Evolutionary conservation across 2,797 vertebrate species (phyloP).

Genomic region (Delichon dasypus): DNA sequence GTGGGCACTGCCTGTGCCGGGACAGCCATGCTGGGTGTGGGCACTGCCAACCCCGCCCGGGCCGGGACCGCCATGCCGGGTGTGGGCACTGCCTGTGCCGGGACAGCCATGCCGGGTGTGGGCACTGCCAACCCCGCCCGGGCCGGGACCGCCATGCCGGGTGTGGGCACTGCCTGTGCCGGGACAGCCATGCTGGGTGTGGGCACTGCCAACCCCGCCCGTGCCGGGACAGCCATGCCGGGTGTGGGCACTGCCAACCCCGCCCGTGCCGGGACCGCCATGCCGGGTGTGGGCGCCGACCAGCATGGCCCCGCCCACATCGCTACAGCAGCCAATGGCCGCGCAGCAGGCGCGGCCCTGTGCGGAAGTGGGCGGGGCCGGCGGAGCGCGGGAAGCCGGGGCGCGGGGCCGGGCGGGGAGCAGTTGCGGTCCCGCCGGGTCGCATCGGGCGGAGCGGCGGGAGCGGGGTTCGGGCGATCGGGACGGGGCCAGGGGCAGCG

Average conservation of each 20-base stretch:
- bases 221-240: neutral
- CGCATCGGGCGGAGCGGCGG: neutral
- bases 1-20: no score
- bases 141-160: accelerated
- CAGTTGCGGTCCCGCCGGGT: accelerated
- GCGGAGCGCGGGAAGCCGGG: neutral
- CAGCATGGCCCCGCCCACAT: accelerated
- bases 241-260: neutral
- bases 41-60: no score
- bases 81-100: no score
- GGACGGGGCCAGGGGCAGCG: no score
- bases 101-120: neutral
- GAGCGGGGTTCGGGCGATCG: neutral
- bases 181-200: accelerated
- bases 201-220: accelerated
- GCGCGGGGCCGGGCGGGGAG: accelerated
- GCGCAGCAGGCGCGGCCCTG: neutral
- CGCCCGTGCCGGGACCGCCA: neutral
- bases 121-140: neutral
- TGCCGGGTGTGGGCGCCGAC: neutral
- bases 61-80: neutral
- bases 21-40: no score
- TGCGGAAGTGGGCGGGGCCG: neutral
- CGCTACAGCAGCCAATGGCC: neutral
- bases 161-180: accelerated